Evolutionary conservation across 2,888 invertebrate genomes (phyloP).

Genomic region (Gymnosoma rotundatum): DNA sequence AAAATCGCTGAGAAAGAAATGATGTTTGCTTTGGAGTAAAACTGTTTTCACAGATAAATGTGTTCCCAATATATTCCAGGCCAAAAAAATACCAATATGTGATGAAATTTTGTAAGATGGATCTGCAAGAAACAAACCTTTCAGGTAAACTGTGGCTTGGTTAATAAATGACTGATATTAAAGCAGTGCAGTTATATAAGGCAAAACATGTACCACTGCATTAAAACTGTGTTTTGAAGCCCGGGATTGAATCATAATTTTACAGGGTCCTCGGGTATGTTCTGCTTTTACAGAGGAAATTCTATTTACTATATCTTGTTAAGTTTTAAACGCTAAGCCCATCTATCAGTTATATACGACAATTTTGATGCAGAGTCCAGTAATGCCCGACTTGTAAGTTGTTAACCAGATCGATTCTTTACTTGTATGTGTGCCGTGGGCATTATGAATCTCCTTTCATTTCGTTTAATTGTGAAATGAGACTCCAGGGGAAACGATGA

Average conservation of each 20-base stretch:
- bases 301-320: constrained; percentile 24
- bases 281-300: constrained; percentile 41
- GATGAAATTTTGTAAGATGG: constrained; percentile 34
- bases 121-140: constrained; percentile 35
- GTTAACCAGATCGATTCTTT: background rate
- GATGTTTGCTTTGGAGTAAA: constrained; percentile 20
- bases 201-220: constrained; percentile 34
- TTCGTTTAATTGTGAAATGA: background rate
- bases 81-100: constrained; percentile 32
- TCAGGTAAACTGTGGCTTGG: background rate
- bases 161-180: constrained; percentile 6
- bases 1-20: constrained; percentile 40
- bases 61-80: constrained; percentile 28
- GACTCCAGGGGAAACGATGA: background rate
- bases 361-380: constrained; percentile 10
- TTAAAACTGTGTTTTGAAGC: constrained; percentile 26
- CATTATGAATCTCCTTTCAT: background rate
- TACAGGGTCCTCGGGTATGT: constrained; percentile 37
- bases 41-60: constrained; percentile 21
- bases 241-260: constrained; percentile 19
- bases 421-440: background rate
- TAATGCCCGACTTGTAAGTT: background rate
- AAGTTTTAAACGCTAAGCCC: constrained; percentile 30
- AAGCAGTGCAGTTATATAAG: constrained; percentile 25
- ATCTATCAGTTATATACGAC: constrained; percentile 45